A percentile compares a stretch with the other conserved stretches of the same genome.
These are phyloP conservation scores for Dendrolimus pini DNA, from an alignment of 2,888 invertebrate genomes.

Conservation along the genomic window DNA sequence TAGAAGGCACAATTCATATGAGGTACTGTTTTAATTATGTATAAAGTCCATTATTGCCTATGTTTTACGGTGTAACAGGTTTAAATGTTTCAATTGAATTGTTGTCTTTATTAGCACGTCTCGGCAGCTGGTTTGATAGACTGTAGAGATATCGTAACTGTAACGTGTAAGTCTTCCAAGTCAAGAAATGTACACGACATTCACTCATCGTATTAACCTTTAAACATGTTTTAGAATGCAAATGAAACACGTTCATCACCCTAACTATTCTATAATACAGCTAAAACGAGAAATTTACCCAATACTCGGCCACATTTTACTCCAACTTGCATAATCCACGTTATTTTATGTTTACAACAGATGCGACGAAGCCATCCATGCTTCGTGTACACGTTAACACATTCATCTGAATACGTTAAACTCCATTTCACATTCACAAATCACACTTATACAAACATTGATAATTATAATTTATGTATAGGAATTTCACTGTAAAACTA, in stretches of 20 bases:
- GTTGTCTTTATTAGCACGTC: too few relatives aligned
- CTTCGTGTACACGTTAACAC: conserved; percentile 33
- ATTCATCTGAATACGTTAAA: conserved; percentile 37
- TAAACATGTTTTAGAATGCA: too few relatives aligned
- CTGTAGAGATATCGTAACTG: too few relatives aligned
- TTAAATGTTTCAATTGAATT: too few relatives aligned
- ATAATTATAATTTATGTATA: conserved; percentile 51
- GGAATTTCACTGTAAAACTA: conserved; percentile 63
- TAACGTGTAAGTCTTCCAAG: too few relatives aligned
- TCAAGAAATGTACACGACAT: conserved; percentile 8
- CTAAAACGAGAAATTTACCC: conserved; percentile 47
- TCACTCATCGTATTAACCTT: conserved; percentile 8
- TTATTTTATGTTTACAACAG: conserved; percentile 70
- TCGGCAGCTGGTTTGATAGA: too few relatives aligned
- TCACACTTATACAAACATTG: conserved; percentile 42
- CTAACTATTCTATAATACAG: too few relatives aligned
- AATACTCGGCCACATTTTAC: conserved; percentile 64
- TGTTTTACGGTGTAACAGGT: too few relatives aligned
- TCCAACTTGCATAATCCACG: conserved; percentile 72
- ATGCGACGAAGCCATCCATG: conserved; percentile 59
- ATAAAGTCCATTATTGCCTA: too few relatives aligned
- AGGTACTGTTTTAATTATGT: too few relatives aligned
- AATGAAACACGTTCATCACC: too few relatives aligned
- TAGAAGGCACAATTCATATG: too few relatives aligned
- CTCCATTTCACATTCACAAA: conserved; percentile 43